Evolutionary conservation across 2,113 vertebrate species (phyloP), one percentile per base, ranked within the genome.

Genomic region (Riparia riparia): DNA sequence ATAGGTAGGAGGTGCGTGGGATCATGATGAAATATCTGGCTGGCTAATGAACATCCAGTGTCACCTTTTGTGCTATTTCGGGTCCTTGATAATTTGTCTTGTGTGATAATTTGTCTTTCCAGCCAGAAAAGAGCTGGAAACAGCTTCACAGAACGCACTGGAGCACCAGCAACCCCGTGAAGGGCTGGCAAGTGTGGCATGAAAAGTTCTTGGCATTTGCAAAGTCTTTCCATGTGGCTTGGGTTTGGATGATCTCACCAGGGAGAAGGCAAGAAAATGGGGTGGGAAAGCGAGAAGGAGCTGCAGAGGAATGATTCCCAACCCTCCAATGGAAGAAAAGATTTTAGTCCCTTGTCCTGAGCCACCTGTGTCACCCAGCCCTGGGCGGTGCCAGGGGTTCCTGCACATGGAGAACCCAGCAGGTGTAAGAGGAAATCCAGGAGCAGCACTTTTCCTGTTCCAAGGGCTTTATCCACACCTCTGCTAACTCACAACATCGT

Each of bases 71-170:
- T 79, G 68, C 63, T 92, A 88, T 93, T 96, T 50, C 53, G 56
- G 72, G 32, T 83, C 56, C 89, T 54, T 28, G 61, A 41, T 90
- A 89, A 95, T 93, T 69, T 95, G 45, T 74, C 86, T 90, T 56
- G 44, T 45, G 44, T 61, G 79, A 51, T 88, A 92, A 95, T 91
- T 65, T 93, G 54, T 71, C 86, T 88, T 88, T 57, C 25, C 65
- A 71, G 76, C 42, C 74, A 84, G 58, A n/a, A 82, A 74, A 68
- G 92, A 72, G 76, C 65, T 96, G 94, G 74, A 71, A 92, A 31
- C 15, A 44, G 39, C 56, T 89, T 51, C 5, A 2, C 37, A 32
- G 56, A 93, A 81, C 58, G 66, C 93, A 72, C 22, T 63, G 89
- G 37, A 69, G 85, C 77, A 71, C 82, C 85, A 74, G 66, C 76